Conservation (phyloP, 1,140 invertebrate genomes). For the Drosophila sp. region DNA sequence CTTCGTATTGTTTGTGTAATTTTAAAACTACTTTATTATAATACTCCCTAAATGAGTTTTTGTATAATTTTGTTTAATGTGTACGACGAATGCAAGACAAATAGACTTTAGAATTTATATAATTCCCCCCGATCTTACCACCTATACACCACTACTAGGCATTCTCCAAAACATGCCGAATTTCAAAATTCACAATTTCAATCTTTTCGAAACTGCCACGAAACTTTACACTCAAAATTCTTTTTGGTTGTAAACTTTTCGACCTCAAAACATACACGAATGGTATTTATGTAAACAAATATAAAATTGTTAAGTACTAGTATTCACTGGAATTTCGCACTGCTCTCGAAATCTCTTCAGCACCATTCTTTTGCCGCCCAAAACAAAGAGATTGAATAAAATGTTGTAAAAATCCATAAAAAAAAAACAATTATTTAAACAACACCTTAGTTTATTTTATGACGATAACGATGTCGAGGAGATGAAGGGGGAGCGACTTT, state of each 20-base stretch:
- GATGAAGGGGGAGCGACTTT: background rate
- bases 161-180: conserved; percentile 7
- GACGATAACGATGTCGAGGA: background rate
- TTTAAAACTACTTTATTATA: conserved; percentile 83
- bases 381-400: conserved; percentile 78
- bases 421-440: conserved; percentile 37
- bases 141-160: conserved; percentile 35
- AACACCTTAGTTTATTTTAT: conserved; percentile 46
- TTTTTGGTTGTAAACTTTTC: conserved; percentile 45
- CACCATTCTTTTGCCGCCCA: conserved; percentile 52
- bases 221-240: conserved; percentile 47
- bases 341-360: conserved; percentile 64
- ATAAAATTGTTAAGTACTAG: conserved; percentile 43
- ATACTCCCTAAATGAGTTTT: conserved; percentile 77
- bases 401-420: conserved; percentile 72
- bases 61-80: conserved; percentile 79
- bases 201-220: conserved; percentile 66
- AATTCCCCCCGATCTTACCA: conserved; percentile 69
- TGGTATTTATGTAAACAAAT: conserved; percentile 61
- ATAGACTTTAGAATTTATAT: conserved; percentile 84
- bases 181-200: conserved; percentile 35
- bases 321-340: conserved; percentile 33
- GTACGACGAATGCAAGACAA: conserved; percentile 81
- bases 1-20: conserved; percentile 77
- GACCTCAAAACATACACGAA: conserved; percentile 18